Base-by-base conservation (phyloP, 1,140 invertebrate species). In the Cherax quadricarinatus region DNA sequence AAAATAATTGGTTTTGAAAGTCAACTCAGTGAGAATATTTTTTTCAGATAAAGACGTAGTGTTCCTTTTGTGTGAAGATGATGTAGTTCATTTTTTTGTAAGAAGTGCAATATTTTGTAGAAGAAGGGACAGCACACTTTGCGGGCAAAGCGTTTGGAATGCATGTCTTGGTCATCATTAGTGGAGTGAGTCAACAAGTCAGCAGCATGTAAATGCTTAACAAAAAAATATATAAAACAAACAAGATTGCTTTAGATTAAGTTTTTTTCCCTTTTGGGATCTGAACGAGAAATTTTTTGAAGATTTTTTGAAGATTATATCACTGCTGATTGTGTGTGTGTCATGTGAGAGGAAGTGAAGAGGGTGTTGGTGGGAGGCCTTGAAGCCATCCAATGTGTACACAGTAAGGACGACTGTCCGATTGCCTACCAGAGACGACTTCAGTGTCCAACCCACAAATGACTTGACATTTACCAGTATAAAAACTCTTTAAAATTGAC, bases 71-170 rank as follows among this genome's bases (percentile, higher is more conserved):
- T 89, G 78, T 81, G 78, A 89, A 82, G 57, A 89, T 82, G 53
- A 78, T 82, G 79, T 89, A 82, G 78, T 89, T 89, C 49, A 80
- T 60, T 89, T 82, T 41, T 82, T 82, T 82, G 62, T 89, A 82
- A 82, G 79, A 89, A 81, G 87, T 89, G 87, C 87, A 89, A 89
- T 89, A 89, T 89, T 89, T 70, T 88, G 78, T 89, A 89, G 87
- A 60, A 66, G 80, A 73, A 87, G 60, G 60, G 70, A 73, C 62
- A 49, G 70, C 85, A 89, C 79, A 89, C 80, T 82, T 48, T 82
- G 53, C 30, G 57, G 78, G 30, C 51, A 81, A 81, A 78, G 85
- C 49, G 57, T 30, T 82, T 24, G 53, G 87, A 81, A 66, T 62
- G 57, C 62, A 82, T 89, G 87, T 87, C 62, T 86, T 57, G 41